Percentiles rank a stretch among this genome's conserved stretches.
These are phyloP conservation scores for Stenoptilia bipunctidactyla DNA, from an alignment of 2,888 invertebrate genomes.

Conservation along the genomic window DNA sequence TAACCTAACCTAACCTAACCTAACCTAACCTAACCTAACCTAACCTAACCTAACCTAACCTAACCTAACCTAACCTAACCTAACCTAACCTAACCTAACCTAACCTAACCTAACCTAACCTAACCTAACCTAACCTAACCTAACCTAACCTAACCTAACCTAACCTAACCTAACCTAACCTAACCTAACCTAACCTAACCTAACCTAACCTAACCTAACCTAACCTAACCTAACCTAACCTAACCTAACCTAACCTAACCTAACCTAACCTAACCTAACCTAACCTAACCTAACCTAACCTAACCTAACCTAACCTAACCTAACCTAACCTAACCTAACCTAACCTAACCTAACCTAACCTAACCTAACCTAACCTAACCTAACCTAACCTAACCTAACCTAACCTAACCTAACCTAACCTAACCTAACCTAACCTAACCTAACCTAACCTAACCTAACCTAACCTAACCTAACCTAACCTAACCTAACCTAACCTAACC, in stretches of 20 bases:
- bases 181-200: constrained; percentile 4
- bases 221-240: constrained; percentile 4
- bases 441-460: constrained; percentile 7
- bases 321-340: constrained; percentile 4
- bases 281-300: constrained; percentile 4
- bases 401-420: constrained; percentile 7
- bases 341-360: constrained; percentile 4
- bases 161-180: constrained; percentile 4
- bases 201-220: constrained; percentile 4
- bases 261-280: constrained; percentile 4
- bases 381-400: constrained; percentile 7
- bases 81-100: constrained; percentile 4
- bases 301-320: constrained; percentile 4
- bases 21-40: constrained; percentile 11
- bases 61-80: constrained; percentile 4
- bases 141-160: constrained; percentile 4
- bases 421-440: constrained; percentile 7
- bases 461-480: constrained; percentile 11
- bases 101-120: constrained; percentile 4
- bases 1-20: constrained; percentile 15
- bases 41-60: constrained; percentile 4
- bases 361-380: constrained; percentile 6
- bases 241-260: constrained; percentile 4
- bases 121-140: constrained; percentile 4
- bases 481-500: constrained; percentile 14